phyloP scores from a whole-genome alignment of 2,113 vertebrate genomes.

The Triplophysa siluroides region DNA sequence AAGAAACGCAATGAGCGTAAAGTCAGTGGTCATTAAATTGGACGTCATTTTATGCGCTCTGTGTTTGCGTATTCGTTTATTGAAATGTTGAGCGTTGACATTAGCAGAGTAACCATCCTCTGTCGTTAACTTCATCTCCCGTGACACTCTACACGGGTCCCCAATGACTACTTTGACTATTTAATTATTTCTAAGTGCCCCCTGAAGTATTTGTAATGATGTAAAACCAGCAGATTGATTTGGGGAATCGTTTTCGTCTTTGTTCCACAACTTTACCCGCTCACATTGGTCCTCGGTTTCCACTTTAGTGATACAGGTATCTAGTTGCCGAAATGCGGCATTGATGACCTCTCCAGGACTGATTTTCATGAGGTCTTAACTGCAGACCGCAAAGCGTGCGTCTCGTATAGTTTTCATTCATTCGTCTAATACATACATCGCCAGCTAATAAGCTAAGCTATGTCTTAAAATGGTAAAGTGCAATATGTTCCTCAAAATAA shows the following conservation, averaged over 20 bases:
- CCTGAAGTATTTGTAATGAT: neutral
- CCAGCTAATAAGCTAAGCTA: neutral
- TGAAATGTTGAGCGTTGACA: neutral
- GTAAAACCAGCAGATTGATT: neutral
- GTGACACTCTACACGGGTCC: conserved; percentile 30
- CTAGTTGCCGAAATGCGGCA: neutral
- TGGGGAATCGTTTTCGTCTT: neutral
- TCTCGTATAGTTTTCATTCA: neutral
- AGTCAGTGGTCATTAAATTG: conserved; percentile 23
- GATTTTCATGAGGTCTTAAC: neutral
- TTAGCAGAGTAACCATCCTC: neutral
- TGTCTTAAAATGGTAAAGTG: neutral
- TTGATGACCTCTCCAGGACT: neutral
- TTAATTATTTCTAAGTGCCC: conserved; percentile 44
- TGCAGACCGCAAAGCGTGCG: neutral
- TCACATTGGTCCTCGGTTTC: neutral
- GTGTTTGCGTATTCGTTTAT: neutral
- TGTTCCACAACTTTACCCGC: neutral
- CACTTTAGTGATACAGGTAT: neutral
- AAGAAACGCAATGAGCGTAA: neutral
- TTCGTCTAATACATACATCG: neutral
- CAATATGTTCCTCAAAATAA: neutral
- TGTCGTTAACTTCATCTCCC: conserved; percentile 17
- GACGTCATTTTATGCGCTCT: neutral
- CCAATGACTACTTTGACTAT: conserved; percentile 24